phyloP scores from a whole-genome alignment of 2,888 invertebrate genomes.

The Bugula neritina region DNA sequence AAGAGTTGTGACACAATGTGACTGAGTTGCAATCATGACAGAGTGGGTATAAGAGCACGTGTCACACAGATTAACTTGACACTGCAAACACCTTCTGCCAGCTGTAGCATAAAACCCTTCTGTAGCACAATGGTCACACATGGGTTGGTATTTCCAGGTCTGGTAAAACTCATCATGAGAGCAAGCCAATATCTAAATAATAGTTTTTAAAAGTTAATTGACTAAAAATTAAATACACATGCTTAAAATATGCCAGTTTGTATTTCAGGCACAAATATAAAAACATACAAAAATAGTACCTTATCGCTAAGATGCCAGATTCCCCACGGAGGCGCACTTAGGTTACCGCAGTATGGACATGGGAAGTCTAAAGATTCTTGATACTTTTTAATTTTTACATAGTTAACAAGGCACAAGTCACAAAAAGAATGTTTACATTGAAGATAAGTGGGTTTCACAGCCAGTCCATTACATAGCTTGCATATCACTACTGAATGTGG shows the following conservation, averaged over 20 bases:
- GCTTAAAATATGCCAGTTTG: background rate
- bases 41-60: constrained; percentile 25
- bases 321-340: constrained; percentile 27
- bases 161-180: constrained; percentile 23
- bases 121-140: constrained; percentile 21
- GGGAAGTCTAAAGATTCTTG: constrained; percentile 5
- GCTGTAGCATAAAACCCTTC: constrained; percentile 19
- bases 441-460: background rate
- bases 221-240: background rate
- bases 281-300: background rate
- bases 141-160: constrained; percentile 23
- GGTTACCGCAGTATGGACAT: constrained; percentile 18
- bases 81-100: constrained; percentile 10
- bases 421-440: constrained; percentile 20
- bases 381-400: constrained; percentile 9
- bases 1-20: background rate
- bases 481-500: background rate
- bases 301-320: constrained; percentile 19
- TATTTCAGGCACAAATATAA: background rate
- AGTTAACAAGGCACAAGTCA: constrained; percentile 5
- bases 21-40: constrained; percentile 2
- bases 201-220: background rate
- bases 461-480: background rate
- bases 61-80: constrained; percentile 13
- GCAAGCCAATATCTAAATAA: background rate